These are phyloP conservation scores for Gobius niger DNA, from an alignment of 2,113 vertebrate genomes.

Conservation along the genomic window DNA sequence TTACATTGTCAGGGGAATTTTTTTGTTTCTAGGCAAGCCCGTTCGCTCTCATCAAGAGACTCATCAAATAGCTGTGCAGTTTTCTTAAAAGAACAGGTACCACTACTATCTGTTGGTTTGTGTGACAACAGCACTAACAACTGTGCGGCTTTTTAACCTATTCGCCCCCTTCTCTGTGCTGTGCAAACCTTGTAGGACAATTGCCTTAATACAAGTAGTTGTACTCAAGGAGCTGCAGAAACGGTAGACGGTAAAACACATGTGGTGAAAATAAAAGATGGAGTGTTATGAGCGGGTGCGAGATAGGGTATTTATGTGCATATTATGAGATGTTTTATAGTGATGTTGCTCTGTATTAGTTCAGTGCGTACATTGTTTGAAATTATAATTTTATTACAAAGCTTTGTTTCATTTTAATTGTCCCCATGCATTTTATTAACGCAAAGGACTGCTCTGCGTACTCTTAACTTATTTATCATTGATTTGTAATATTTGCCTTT, in stretches of 20 bases:
- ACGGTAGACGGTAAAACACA: conserved; percentile 2
- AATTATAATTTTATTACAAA: conserved; percentile 51
- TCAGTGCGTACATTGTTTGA: conserved; percentile 68
- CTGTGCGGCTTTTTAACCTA: conserved; percentile 15
- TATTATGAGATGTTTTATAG: conserved; percentile 72
- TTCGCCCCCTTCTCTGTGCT: conserved; percentile 4
- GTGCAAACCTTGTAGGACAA: conserved; percentile 59
- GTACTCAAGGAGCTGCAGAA: conserved; percentile 46
- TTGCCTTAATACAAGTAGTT: conserved; percentile 80
- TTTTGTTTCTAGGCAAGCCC: conserved; percentile 61
- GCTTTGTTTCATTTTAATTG: conserved; percentile 34
- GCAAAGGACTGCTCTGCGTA: conserved; percentile 66
- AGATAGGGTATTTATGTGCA: conserved; percentile 59
- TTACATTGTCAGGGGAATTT: conserved; percentile 76
- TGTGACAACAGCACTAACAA: conserved; percentile 21
- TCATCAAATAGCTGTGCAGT: conserved; percentile 35
- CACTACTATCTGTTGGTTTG: conserved; percentile 4
- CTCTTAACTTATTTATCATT: conserved; percentile 80
- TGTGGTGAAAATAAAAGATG: neutral
- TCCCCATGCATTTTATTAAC: conserved; percentile 49
- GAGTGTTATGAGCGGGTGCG: conserved; percentile 17
- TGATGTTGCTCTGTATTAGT: conserved; percentile 76
- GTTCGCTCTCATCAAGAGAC: conserved; percentile 23
- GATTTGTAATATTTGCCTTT: conserved; percentile 77
- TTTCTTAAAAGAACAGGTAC: conserved; percentile 17